Percentiles rank a stretch among this genome's conserved stretches.
Evolutionary conservation across 30 jellyfish, hydroid and myxozoan genomes (phyloP).

Genomic region (Cassiopea xamachana): DNA sequence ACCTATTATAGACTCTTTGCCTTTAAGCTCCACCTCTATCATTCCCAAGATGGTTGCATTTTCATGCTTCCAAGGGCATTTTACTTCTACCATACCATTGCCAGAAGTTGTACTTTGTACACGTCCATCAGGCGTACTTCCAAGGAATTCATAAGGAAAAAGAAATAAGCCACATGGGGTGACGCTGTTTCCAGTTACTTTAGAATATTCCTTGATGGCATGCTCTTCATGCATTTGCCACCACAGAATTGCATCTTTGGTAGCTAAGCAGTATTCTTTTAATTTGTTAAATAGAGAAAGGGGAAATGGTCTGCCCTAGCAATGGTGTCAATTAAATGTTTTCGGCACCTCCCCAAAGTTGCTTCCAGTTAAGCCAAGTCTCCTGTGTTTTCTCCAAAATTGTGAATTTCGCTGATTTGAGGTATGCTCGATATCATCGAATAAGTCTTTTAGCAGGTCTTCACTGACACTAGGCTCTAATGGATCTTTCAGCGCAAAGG

Average conservation of each 20-base stretch:
- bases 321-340: neutral
- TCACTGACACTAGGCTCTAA: slow-evolving; percentile 28
- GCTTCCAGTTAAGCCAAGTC: slow-evolving; percentile 4
- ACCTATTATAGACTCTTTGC: neutral
- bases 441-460: slow-evolving; percentile 18
- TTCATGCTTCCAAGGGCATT: slow-evolving; percentile 23
- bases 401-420: slow-evolving; percentile 11
- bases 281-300: slow-evolving; percentile 2
- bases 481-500: slow-evolving; percentile 1
- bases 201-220: slow-evolving; percentile 15
- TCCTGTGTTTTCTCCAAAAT: slow-evolving; percentile 1
- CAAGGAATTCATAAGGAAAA: slow-evolving; percentile 50
- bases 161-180: slow-evolving; percentile 33
- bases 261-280: neutral
- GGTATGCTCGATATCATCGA: slow-evolving; percentile 19
- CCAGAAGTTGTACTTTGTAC: neutral
- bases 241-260: slow-evolving; percentile 39
- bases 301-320: neutral
- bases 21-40: neutral
- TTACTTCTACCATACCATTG: neutral
- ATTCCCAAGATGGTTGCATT: slow-evolving; percentile 13
- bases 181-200: slow-evolving; percentile 46
- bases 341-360: slow-evolving; percentile 14
- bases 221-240: slow-evolving; percentile 54
- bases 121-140: slow-evolving; percentile 45